These are phyloP conservation scores for Chrysemys picta DNA, from an alignment of 2,113 vertebrate genomes.

Conservation along the genomic window DNA sequence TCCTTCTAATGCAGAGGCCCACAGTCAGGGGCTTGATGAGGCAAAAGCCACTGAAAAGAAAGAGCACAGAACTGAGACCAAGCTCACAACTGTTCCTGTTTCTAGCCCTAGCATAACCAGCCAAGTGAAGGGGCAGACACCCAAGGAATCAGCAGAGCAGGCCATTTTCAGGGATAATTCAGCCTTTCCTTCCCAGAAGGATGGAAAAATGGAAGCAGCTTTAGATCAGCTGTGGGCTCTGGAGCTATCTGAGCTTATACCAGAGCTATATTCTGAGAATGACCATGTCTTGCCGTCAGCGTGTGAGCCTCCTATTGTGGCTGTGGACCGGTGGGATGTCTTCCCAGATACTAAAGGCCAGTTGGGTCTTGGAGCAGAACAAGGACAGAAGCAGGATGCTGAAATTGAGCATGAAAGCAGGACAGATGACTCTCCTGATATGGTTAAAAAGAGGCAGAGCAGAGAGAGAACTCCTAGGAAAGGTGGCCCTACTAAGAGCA, in stretches of 20 bases:
- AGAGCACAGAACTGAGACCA: constrained; percentile 52
- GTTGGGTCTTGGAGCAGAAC: background rate
- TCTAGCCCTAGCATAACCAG: constrained; percentile 46
- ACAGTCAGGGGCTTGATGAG: background rate
- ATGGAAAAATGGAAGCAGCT: background rate
- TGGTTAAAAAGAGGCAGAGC: constrained; percentile 68
- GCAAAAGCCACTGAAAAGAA: constrained; percentile 40
- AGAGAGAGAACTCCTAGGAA: constrained; percentile 56
- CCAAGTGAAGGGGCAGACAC: background rate
- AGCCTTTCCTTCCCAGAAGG: background rate
- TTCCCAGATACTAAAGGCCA: constrained; percentile 80
- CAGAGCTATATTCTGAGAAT: background rate
- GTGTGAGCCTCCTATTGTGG: constrained; percentile 68
- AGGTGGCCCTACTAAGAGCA: background rate
- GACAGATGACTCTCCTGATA: background rate
- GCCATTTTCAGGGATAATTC: background rate
- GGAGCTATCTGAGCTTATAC: background rate
- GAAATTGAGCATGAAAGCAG: background rate
- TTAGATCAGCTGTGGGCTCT: constrained; percentile 48
- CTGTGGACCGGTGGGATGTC: constrained; percentile 76
- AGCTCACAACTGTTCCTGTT: background rate
- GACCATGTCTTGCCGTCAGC: background rate
- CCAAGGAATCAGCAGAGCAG: constrained; percentile 18
- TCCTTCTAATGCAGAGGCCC: constrained; percentile 52
- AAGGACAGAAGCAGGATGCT: background rate